These are phyloP conservation scores for Drosophila incognita DNA, from an alignment of 2,888 invertebrate genomes.

Conservation along the genomic window DNA sequence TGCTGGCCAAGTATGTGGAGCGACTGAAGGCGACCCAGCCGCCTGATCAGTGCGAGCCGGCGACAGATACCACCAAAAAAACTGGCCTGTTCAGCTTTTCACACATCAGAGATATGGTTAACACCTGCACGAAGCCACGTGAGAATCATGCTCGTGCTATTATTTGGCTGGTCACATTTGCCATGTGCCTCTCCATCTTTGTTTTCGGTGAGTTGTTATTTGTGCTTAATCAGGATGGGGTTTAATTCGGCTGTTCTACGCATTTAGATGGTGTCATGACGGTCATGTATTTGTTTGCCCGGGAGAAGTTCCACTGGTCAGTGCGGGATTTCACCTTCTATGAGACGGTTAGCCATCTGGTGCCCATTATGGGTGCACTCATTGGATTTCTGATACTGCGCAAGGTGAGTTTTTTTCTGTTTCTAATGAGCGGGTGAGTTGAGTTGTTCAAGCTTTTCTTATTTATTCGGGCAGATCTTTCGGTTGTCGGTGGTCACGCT, in stretches of 20 bases:
- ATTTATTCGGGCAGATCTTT: slow-evolving; percentile 64
- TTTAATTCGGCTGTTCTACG: background rate
- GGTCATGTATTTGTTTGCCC: slow-evolving; percentile 88
- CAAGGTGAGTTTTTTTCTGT: slow-evolving; percentile 76
- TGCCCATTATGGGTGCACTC: slow-evolving; percentile 87
- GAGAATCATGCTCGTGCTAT: slow-evolving; percentile 81
- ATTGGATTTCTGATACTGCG: slow-evolving; percentile 87
- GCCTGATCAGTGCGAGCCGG: slow-evolving; percentile 11
- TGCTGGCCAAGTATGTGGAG: slow-evolving; percentile 71
- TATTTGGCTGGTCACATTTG: slow-evolving; percentile 82
- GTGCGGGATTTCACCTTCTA: slow-evolving; percentile 88
- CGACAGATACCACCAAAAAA: slow-evolving; percentile 26
- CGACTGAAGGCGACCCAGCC: slow-evolving; percentile 37
- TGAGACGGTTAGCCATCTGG: slow-evolving; percentile 86
- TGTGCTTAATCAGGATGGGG: background rate
- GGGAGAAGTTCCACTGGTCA: slow-evolving; percentile 89
- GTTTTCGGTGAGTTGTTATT: slow-evolving; percentile 73
- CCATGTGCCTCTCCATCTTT: slow-evolving; percentile 81
- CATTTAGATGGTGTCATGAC: slow-evolving; percentile 79
- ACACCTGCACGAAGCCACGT: slow-evolving; percentile 81
- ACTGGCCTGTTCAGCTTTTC: slow-evolving; percentile 75
- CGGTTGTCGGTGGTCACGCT: slow-evolving; percentile 81
- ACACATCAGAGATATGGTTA: slow-evolving; percentile 82
- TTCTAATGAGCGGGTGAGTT: background rate
- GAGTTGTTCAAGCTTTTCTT: background rate